These are phyloP conservation scores for Caenorhabditis angaria DNA, from an alignment of 2,888 invertebrate genomes.

Conservation along the genomic window DNA sequence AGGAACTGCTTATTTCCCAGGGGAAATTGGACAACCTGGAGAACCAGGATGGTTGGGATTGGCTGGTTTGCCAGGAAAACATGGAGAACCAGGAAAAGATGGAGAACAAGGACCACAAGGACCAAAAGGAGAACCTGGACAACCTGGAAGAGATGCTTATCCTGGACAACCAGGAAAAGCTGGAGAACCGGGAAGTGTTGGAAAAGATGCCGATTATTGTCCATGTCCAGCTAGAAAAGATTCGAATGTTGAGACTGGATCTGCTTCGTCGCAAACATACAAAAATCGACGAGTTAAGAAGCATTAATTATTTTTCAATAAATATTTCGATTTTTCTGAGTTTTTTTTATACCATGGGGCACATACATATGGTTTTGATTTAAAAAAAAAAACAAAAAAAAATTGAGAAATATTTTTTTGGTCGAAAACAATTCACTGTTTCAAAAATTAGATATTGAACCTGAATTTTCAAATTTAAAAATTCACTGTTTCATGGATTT, in stretches of 20 bases:
- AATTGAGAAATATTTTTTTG: no score
- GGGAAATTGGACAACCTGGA: conserved; percentile 56
- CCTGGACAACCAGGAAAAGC: conserved; percentile 52
- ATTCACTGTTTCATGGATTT: no score
- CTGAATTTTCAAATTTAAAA: no score
- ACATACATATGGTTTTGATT: no score
- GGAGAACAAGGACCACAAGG: conserved; percentile 55
- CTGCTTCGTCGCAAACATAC: neutral
- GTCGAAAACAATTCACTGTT: no score
- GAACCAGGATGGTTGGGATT: conserved; percentile 43
- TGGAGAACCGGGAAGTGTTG: conserved; percentile 49
- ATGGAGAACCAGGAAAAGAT: conserved; percentile 45
- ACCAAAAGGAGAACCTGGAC: conserved; percentile 51
- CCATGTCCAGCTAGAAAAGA: conserved; percentile 45
- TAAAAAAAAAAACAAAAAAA: no score
- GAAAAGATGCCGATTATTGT: conserved; percentile 46
- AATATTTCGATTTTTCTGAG: no score
- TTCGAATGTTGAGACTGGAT: conserved; percentile 11
- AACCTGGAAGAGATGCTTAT: conserved; percentile 47
- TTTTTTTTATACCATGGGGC: no score
- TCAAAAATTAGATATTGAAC: no score
- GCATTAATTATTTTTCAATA: neutral
- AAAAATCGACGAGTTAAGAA: neutral
- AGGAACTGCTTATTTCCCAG: conserved; percentile 50
- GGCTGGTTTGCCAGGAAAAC: conserved; percentile 45